Evolutionary conservation across 2,888 invertebrate genomes (phyloP).

Genomic region (Mayetiola destructor): DNA sequence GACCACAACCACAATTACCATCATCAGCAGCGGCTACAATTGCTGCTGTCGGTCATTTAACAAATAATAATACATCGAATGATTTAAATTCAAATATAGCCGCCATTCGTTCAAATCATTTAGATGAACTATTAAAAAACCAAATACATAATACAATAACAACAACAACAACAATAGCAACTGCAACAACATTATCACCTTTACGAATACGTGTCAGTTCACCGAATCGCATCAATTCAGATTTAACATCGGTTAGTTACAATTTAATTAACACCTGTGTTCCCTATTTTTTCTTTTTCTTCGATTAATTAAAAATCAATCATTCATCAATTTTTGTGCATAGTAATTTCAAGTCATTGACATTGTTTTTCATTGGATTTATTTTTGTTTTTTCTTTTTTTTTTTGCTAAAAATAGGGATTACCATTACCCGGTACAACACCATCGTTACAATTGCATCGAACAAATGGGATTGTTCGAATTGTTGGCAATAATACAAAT

Average conservation of each 20-base stretch:
- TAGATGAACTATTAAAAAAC: too few species aligned
- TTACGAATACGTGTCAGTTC: conserved; percentile 35
- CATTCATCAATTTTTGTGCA: too few species aligned
- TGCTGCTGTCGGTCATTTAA: background rate
- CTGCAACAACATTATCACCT: conserved; percentile 16
- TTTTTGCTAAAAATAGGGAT: background rate
- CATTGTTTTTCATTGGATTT: too few species aligned
- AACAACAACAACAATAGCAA: background rate
- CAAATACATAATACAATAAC: too few species aligned
- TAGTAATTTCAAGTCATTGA: too few species aligned
- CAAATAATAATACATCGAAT: background rate
- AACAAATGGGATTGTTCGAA: conserved; percentile 15
- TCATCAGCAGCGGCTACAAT: background rate
- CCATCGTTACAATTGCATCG: conserved; percentile 18
- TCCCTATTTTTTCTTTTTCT: background rate
- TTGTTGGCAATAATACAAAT: conserved; percentile 9
- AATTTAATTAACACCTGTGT: too few species aligned
- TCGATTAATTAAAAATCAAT: background rate
- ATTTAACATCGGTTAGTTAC: conserved; percentile 14
- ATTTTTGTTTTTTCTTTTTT: background rate
- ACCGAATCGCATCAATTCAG: conserved; percentile 33
- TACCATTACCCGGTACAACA: conserved; percentile 22
- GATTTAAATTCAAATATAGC: conserved; percentile 26
- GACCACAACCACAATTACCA: conserved; percentile 34
- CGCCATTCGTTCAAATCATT: too few species aligned